Evolutionary conservation across 2,888 invertebrate genomes (phyloP).

Genomic region (Theretra japonica): DNA sequence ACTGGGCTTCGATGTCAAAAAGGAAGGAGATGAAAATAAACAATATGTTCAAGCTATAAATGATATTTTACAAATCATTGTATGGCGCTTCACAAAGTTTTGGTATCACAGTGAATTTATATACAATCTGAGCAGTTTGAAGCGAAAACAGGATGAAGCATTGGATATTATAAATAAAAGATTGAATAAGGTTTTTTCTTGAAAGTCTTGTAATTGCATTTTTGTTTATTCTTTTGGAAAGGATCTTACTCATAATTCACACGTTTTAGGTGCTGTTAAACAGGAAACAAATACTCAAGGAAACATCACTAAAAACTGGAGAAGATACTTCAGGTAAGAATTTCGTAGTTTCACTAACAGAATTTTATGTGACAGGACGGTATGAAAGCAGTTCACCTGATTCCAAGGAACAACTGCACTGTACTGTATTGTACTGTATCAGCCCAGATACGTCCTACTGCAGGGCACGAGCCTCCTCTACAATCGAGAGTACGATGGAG

Average conservation of each 20-base stretch:
- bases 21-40: neutral
- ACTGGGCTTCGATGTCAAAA: neutral
- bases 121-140: conserved; percentile 22
- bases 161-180: conserved; percentile 5
- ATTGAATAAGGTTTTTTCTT: conserved; percentile 4
- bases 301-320: neutral
- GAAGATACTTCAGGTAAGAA: neutral
- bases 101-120: conserved; percentile 32
- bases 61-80: neutral
- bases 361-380: too few relatives aligned
- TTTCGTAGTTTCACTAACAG: too few relatives aligned
- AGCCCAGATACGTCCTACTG: too few relatives aligned
- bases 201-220: neutral
- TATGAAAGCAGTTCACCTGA: too few relatives aligned
- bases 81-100: conserved; percentile 28
- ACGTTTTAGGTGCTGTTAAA: neutral
- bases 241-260: too few relatives aligned
- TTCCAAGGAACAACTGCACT: too few relatives aligned
- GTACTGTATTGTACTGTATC: too few relatives aligned
- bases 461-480: too few relatives aligned
- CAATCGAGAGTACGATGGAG: too few relatives aligned
- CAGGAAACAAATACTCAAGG: neutral
- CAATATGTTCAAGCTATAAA: neutral
- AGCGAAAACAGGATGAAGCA: conserved; percentile 18
- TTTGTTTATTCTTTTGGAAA: neutral